phyloP scores from a whole-genome alignment of 2,797 vertebrate genomes.

The Pteropus rufus region DNA sequence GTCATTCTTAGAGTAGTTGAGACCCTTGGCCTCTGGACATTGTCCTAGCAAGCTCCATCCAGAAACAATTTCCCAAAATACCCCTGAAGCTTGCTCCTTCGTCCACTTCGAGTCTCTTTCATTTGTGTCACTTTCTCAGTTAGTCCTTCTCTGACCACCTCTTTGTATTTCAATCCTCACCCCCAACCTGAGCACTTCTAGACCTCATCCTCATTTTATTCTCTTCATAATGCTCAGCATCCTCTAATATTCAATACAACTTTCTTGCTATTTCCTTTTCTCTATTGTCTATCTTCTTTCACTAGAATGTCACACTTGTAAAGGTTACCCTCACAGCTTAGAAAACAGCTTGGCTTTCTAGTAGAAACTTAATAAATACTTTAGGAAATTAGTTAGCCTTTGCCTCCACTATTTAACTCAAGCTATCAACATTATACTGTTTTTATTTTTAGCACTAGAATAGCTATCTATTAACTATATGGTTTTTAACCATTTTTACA shows the following conservation, averaged over 20 bases:
- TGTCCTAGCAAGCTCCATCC: not conserved
- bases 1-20: not conserved
- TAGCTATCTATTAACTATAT: not conserved
- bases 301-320: not conserved
- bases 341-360: not conserved
- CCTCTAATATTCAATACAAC: not conserved
- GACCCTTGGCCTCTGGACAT: not conserved
- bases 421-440: not conserved
- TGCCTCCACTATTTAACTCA: not conserved
- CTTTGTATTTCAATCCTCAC: not conserved
- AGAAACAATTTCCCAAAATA: not conserved
- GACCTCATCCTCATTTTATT: not conserved
- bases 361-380: not conserved
- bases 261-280: not conserved
- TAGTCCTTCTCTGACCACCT: not conserved
- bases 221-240: not conserved
- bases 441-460: not conserved
- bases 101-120: not conserved
- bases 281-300: not conserved
- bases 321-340: not conserved
- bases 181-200: not conserved
- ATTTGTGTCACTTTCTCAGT: not conserved
- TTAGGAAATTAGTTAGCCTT: not conserved
- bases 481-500: not conserved
- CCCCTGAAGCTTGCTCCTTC: accelerated